phyloP scores from a whole-genome alignment of 2,888 invertebrate genomes.

The Lasioglossum pauxillum region DNA sequence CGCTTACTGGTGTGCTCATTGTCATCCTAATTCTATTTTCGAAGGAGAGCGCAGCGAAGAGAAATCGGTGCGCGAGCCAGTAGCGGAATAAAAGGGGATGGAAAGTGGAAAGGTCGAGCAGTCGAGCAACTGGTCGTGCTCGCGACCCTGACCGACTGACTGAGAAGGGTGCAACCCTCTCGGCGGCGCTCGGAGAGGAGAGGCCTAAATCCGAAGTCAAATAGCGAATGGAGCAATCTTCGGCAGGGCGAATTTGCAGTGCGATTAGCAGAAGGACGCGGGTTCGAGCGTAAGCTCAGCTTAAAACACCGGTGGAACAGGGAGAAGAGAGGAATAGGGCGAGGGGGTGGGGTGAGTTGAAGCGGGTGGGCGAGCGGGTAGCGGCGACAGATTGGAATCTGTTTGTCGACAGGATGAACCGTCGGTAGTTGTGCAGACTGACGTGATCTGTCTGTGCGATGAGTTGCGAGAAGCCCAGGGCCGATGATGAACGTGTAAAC shows the following conservation, averaged over 20 bases:
- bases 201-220: conserved; percentile 42
- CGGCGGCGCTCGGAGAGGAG: neutral
- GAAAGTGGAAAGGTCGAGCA: neutral
- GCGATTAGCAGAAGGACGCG: conserved; percentile 37
- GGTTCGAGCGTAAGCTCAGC: conserved; percentile 36
- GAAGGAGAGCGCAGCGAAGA: neutral
- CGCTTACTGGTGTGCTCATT: too few species aligned
- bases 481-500: conserved; percentile 50
- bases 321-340: neutral
- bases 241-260: conserved; percentile 29
- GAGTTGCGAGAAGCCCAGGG: conserved; percentile 57
- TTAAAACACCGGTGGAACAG: conserved; percentile 56
- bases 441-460: conserved; percentile 62
- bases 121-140: neutral
- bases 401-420: conserved; percentile 67
- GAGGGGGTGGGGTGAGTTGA: neutral
- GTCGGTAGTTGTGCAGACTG: conserved; percentile 34
- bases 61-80: neutral
- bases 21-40: neutral
- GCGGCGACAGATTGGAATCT: conserved; percentile 60
- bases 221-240: conserved; percentile 47
- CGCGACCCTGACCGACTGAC: neutral
- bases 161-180: neutral
- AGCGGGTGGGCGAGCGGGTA: neutral
- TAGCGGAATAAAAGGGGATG: neutral